Base-by-base conservation (phyloP, 2,888 invertebrate species). In the Perdita meconis region DNA sequence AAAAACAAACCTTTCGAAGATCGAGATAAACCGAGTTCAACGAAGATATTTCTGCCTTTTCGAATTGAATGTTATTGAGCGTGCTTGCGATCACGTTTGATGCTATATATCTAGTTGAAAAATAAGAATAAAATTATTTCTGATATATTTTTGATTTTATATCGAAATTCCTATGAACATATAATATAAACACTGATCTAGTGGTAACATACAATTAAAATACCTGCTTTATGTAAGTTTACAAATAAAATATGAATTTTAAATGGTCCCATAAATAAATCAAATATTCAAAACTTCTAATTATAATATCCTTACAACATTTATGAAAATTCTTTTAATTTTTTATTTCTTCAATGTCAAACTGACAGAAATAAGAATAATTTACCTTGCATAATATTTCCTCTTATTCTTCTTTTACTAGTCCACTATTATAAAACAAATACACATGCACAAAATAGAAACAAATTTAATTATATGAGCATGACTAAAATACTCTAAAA, bases 91-190 rank as follows among this genome's bases (percentile, higher is more conserved):
- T 44, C 30, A 38, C 13, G 38, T 8, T 65, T 22, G n/a, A 47
- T 13, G 19, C 2, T 12, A 56, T 36, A 47, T n/a, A n/a, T n/a
- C n/a, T n/a, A n/a, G 26, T 2, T 47, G 38, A 13, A 44, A 42
- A 19, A 42, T 38, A 22, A 22, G 42, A 68, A 68, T 70, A 70
- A 53, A 70, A 56, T 65, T 56, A 56, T 70, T 65, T 70, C 70
- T 65, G 55, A 70, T 65, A 64, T 10, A 3, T 24, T 30, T 10
- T 12, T 34, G 19, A 1, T 42, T 22, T 56, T 44, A 30, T 4
- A 2, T 38, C 13, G 6, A 0, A n/a, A 24, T 63, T 22, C 50
- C 63, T 12, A 50, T 5, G 12, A 51, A 51, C n/a, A n/a, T 13
- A 22, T n/a, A 30, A 22, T n/a, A 30, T 30, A 30, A 30, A 30